A percentile compares a stretch with the other conserved stretches of the same genome.
These are phyloP conservation scores for Odocoileus virginianus DNA, from an alignment of 2,113 vertebrate species.

Conservation along the genomic window DNA sequence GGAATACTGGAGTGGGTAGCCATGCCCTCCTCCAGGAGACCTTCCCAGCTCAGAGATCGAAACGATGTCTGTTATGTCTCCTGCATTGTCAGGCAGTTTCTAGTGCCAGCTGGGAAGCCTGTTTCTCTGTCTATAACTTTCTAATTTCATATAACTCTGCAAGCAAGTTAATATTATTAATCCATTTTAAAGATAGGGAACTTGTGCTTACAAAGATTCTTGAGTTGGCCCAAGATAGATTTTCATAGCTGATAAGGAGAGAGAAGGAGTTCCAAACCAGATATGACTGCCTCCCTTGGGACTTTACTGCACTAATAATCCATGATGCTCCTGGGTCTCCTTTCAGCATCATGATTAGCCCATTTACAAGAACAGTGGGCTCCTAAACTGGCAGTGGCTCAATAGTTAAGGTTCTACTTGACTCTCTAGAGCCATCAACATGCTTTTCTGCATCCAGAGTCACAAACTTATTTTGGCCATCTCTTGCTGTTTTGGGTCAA, in stretches of 20 bases:
- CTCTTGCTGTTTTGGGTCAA: neutral
- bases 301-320: fast-evolving
- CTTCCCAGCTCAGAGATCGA: neutral
- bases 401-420: neutral
- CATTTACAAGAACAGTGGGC: neutral
- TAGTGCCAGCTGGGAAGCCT: neutral
- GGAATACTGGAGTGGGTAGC: neutral
- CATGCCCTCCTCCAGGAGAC: neutral
- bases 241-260: neutral
- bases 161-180: neutral
- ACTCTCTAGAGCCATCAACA: neutral
- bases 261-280: neutral
- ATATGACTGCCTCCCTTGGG: too few relatives aligned
- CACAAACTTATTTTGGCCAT: neutral
- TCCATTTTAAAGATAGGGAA: conserved; percentile 1
- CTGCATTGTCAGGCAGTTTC: neutral
- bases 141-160: neutral
- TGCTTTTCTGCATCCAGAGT: neutral
- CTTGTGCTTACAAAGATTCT: neutral
- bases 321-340: fast-evolving
- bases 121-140: neutral
- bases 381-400: neutral
- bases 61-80: neutral
- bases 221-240: neutral
- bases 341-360: too few relatives aligned